Percentiles rank a stretch among this genome's conserved stretches.
Conservation (phyloP, 2,113 vertebrate species). For the Mesocricetus auratus region DNA sequence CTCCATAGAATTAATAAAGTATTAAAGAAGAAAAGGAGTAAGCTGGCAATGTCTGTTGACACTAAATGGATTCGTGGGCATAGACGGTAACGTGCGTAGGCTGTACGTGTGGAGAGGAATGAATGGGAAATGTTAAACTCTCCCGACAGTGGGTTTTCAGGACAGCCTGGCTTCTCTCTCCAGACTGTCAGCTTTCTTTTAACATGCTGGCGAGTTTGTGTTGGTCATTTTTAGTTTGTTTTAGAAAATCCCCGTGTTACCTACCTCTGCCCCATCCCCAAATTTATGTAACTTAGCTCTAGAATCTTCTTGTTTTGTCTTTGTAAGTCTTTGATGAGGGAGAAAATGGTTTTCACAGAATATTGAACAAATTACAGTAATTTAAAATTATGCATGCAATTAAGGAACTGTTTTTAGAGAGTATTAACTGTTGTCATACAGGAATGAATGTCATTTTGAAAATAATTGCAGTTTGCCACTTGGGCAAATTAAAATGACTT, state of each 20-base stretch:
- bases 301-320: conserved; percentile 60
- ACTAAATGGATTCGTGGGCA: conserved; percentile 16
- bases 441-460: conserved; percentile 78
- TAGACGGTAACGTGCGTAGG: neutral
- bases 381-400: conserved; percentile 83
- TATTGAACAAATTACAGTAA: conserved; percentile 82
- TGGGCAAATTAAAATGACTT: conserved; percentile 79
- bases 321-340: conserved; percentile 66
- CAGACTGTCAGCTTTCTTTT: neutral
- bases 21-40: neutral
- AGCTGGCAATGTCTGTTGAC: conserved; percentile 35
- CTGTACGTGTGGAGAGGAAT: conserved; percentile 19
- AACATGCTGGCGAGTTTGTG: conserved; percentile 26
- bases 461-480: conserved; percentile 81
- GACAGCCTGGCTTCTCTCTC: neutral
- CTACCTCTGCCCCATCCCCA: neutral
- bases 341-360: conserved; percentile 70
- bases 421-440: conserved; percentile 82
- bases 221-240: conserved; percentile 55
- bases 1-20: conserved; percentile 38
- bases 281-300: conserved; percentile 46
- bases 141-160: conserved; percentile 37
- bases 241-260: conserved; percentile 11
- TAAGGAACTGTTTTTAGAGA: conserved; percentile 78
- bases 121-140: neutral